A percentile compares a stretch with the other conserved stretches of the same genome.
These are phyloP conservation scores for Drosophila peninsularis DNA, from an alignment of 2,888 invertebrate genomes.

Conservation along the genomic window DNA sequence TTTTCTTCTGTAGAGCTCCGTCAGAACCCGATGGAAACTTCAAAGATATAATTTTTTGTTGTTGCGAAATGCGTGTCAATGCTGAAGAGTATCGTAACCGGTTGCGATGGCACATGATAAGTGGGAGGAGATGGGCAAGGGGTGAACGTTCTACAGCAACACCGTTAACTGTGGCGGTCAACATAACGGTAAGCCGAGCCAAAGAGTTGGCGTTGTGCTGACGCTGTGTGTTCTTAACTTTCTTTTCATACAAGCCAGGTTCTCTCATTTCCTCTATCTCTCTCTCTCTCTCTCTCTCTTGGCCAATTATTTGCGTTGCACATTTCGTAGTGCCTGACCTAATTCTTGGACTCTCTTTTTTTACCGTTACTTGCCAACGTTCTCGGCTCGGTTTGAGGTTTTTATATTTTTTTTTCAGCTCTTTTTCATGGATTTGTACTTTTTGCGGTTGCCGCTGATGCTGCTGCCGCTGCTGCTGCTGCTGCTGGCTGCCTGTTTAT, in stretches of 20 bases:
- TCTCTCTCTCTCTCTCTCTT: constrained; percentile 11
- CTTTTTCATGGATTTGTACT: constrained; percentile 51
- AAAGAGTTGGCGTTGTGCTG: constrained; percentile 19
- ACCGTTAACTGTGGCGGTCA: constrained; percentile 74
- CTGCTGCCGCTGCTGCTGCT: constrained; percentile 51
- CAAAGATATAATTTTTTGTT: constrained; percentile 17
- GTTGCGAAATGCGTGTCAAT: constrained; percentile 55
- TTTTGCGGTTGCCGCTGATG: constrained; percentile 65
- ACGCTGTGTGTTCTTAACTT: constrained; percentile 48
- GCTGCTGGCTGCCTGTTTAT: constrained; percentile 50
- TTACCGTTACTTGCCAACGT: constrained; percentile 53
- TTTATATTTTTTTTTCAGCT: constrained; percentile 20
- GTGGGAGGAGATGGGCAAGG: neutral
- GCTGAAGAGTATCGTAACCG: constrained; percentile 37
- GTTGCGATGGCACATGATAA: constrained; percentile 14
- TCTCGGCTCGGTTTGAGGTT: constrained; percentile 24
- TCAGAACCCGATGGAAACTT: constrained; percentile 36
- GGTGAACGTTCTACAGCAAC: constrained; percentile 37
- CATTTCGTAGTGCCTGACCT: constrained; percentile 56
- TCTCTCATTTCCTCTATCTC: constrained; percentile 5
- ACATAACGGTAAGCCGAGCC: constrained; percentile 65
- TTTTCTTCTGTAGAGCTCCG: constrained; percentile 14
- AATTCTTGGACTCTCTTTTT: constrained; percentile 64
- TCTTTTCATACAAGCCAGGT: constrained; percentile 53
- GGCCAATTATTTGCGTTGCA: constrained; percentile 53